These are phyloP conservation scores for Pelochelys cantorii DNA, from an alignment of 2,797 vertebrate genomes.

Conservation along the genomic window DNA sequence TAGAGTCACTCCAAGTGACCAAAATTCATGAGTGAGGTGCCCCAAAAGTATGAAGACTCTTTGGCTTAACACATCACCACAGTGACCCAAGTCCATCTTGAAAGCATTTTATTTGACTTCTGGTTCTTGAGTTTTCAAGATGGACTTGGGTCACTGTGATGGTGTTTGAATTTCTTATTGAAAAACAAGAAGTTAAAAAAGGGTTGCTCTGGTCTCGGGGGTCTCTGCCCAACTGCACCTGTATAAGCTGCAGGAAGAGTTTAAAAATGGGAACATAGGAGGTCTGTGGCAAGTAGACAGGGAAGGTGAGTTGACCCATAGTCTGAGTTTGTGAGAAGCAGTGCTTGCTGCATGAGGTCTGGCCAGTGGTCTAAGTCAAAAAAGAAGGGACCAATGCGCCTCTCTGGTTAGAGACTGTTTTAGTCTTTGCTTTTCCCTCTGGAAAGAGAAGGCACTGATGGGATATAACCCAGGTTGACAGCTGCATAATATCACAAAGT, in stretches of 20 bases:
- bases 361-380: neutral
- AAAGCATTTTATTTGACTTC: neutral
- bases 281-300: neutral
- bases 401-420: neutral
- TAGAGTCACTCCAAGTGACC: neutral
- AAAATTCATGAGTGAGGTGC: neutral
- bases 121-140: neutral
- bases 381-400: neutral
- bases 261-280: neutral
- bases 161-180: too few species aligned
- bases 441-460: neutral
- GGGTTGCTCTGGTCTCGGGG: neutral
- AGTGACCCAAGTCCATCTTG: too few species aligned
- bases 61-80: too few species aligned
- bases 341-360: neutral
- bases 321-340: neutral
- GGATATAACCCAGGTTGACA: neutral
- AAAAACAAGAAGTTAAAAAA: too few species aligned
- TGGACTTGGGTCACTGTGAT: neutral
- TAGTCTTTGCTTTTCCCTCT: neutral
- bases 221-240: neutral
- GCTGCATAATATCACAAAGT: neutral
- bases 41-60: neutral
- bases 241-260: too few species aligned
- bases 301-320: neutral